Evolutionary conservation across 1,140 invertebrate genomes (phyloP), one percentile per base, ranked within the genome.

Genomic region (Zelostemma sp.): DNA sequence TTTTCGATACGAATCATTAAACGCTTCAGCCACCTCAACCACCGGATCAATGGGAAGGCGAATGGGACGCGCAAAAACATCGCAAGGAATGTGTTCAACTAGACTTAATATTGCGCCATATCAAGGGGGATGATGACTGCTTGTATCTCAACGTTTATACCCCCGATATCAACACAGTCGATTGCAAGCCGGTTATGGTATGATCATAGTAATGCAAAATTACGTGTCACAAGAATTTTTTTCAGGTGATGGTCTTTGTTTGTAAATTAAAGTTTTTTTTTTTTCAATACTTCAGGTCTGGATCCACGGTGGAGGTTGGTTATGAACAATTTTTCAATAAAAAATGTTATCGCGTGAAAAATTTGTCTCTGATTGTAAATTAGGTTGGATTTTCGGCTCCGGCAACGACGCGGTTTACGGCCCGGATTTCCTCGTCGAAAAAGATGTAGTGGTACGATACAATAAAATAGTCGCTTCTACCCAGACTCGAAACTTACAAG

Each of bases 71-170:
- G 0, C 89, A 88, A 0, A 73, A 87, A 54, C 88, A 89, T 70
- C 87, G 80, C 16, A 57, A 76, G 2, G 53, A 77, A 4, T 88
- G 87, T 61, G 77, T 86, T 0, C 86, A 78, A 38, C 74, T 68
- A 66, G 79, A 86, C 38, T 76, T 81, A 33, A 56, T 83, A 1
- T 43, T 67, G 18, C 62, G 75, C 49, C 62, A 21, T 28, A 16
- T 82, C 0, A 35, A 88, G 53, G 88, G 88, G 8, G 83, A 86
- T 12, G 92, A 93, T 74, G 90, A 94, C 72, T 93, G 92, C 74
- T 81, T 94, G 0, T 89, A 89, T 49, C 74, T 94, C 1, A 92
- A 92, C 53, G 87, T 94, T 5, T 92, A 91, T 68, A 88, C 87
- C 8, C 91, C 91, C 0, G 66, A 83, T 31, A 51, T 82, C 45